phyloP scores from a whole-genome alignment of 37 sponge, comb jelly and placozoan species.

The Beroe forskalii region DNA sequence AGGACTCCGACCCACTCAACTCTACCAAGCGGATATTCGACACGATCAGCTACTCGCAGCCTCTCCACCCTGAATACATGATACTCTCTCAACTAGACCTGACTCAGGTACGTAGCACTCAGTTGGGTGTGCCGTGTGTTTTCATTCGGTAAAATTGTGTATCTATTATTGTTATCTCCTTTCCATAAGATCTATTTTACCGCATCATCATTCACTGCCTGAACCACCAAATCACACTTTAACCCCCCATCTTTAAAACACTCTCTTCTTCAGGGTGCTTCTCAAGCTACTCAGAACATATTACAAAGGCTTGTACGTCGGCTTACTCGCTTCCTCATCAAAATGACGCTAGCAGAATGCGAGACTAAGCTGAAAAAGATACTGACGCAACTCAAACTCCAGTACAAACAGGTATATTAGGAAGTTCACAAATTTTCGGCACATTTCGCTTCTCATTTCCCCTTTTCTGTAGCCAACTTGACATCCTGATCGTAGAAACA shows the following conservation, averaged over 20 bases:
- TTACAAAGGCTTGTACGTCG: conserved; percentile 22
- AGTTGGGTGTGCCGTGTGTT: no score
- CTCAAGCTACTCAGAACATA: conserved; percentile 53
- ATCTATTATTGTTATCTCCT: no score
- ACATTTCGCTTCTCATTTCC: no score
- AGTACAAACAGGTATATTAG: conserved; percentile 28
- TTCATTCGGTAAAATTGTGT: no score
- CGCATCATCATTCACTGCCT: no score
- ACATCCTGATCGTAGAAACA: no score
- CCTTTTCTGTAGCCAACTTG: no score
- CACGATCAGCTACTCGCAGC: conserved; percentile 45
- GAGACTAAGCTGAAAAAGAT: background rate
- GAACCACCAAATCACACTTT: no score
- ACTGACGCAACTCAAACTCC: conserved; percentile 27
- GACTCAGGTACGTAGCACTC: conserved; percentile 14
- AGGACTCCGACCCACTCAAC: conserved; percentile 18
- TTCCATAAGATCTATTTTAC: no score
- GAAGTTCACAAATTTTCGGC: no score
- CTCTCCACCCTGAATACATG: conserved; percentile 45
- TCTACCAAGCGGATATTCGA: conserved; percentile 5
- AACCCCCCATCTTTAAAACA: no score
- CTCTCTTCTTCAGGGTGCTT: conserved; percentile 45
- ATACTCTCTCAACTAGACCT: conserved; percentile 30
- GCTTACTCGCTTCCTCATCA: conserved; percentile 46
- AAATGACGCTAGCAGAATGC: background rate